Conservation (phyloP, 1,140 invertebrate species). For the Aleiodes sp. region DNA sequence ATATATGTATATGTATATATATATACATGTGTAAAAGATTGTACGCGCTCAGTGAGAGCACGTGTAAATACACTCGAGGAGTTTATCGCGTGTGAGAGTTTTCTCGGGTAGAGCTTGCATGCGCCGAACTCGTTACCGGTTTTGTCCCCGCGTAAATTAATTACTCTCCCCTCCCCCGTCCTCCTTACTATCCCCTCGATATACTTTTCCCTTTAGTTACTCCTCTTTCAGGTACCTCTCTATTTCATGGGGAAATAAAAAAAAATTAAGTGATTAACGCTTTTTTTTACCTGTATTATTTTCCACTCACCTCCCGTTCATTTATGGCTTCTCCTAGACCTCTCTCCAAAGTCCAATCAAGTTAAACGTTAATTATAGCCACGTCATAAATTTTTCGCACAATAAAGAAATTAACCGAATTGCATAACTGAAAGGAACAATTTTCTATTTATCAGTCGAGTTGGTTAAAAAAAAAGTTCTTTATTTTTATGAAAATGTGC, state of each 20-base stretch:
- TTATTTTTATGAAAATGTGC: too few relatives aligned
- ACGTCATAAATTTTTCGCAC: conserved; percentile 29
- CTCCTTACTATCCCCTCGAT: too few relatives aligned
- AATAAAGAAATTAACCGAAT: conserved; percentile 30
- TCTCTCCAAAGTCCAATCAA: conserved; percentile 27
- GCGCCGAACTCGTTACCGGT: conserved; percentile 53
- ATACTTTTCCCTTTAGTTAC: conserved; percentile 22
- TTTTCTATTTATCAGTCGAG: not conserved
- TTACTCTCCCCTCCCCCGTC: conserved; percentile 42
- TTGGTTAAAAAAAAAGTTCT: not conserved
- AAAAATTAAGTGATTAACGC: not conserved
- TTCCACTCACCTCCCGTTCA: conserved; percentile 24
- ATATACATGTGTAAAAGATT: conserved; percentile 24
- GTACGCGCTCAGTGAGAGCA: conserved; percentile 27
- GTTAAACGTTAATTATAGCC: conserved; percentile 33
- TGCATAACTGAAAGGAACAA: not conserved
- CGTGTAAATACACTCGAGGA: conserved; percentile 43
- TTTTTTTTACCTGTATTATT: conserved; percentile 7
- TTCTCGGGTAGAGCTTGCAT: conserved; percentile 43
- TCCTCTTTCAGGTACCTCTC: not conserved
- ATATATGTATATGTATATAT: too few relatives aligned
- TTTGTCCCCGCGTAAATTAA: conserved; percentile 57
- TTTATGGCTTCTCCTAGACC: conserved; percentile 11
- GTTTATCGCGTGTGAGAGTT: conserved; percentile 51
- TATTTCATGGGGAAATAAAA: not conserved